Percentiles rank a stretch among this genome's conserved stretches.
These are phyloP conservation scores for Sylvicola fuscatus DNA, from an alignment of 2,888 invertebrate genomes.

Conservation along the genomic window DNA sequence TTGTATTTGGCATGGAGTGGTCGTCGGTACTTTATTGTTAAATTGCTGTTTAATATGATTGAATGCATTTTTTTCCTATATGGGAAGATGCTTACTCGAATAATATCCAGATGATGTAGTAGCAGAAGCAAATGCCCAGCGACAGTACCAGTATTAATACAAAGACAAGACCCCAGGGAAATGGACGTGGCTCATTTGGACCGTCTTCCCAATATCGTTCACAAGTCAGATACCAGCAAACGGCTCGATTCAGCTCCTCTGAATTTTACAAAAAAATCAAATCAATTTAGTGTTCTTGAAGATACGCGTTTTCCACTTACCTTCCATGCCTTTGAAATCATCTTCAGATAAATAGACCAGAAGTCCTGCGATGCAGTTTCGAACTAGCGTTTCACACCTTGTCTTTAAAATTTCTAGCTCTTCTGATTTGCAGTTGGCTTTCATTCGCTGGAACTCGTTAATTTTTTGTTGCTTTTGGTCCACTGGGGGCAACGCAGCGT, in stretches of 20 bases:
- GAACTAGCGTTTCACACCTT: conserved; percentile 51
- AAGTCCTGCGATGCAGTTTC: conserved; percentile 65
- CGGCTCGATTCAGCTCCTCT: conserved; percentile 75
- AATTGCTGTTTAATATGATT: too few relatives aligned
- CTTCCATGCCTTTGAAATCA: conserved; percentile 73
- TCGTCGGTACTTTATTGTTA: too few relatives aligned
- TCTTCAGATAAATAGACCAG: conserved; percentile 59
- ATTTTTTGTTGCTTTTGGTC: conserved; percentile 44
- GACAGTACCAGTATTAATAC: conserved; percentile 64
- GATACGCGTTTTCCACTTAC: conserved; percentile 31
- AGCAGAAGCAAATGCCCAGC: conserved; percentile 69
- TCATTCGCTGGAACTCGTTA: conserved; percentile 46
- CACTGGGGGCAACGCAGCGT: conserved; percentile 44
- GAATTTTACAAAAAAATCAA: conserved; percentile 11
- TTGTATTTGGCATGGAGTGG: conserved; percentile 26
- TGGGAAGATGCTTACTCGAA: conserved; percentile 53
- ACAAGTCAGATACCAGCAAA: conserved; percentile 84
- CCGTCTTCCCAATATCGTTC: conserved; percentile 83
- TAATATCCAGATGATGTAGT: conserved; percentile 80
- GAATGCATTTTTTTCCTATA: background rate
- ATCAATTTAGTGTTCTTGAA: background rate
- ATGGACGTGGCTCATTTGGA: conserved; percentile 48
- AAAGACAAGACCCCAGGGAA: conserved; percentile 60
- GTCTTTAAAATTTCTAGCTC: conserved; percentile 51
- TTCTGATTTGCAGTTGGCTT: conserved; percentile 62